Base-by-base conservation (phyloP, 1,140 invertebrate species). In the Micrasema minimum region DNA sequence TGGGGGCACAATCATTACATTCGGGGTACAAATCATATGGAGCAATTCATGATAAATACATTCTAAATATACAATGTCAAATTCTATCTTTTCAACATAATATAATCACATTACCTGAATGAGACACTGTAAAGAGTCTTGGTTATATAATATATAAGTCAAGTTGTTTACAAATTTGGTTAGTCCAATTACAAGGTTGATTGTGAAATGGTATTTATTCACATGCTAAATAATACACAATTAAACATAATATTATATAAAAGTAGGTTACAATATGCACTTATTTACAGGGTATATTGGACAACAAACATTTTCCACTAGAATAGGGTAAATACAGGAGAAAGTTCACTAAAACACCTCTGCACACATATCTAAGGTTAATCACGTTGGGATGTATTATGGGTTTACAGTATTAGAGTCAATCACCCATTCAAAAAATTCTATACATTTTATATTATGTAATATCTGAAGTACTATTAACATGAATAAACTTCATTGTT, bases 211-310 rank as follows among this genome's bases (percentile, higher is more conserved):
- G 46, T 45, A 71, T 74, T 70, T 72, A 71, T 71, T 71, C 46
- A 61, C 73, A 69, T 66, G 73, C 69, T 72, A 69, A 71, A 69
- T 72, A 71, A 69, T 72, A 70, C 71, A 75, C 50, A 62, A 41
- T 50, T 46, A 66, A 64, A 67, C 67, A 70, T 43, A 72, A 66
- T 51, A n/a, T n/a, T n/a, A n/a, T 55, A 61, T 43, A 43, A 41
- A 67, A 38, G 62, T 69, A 75, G 69, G 53, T 71, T 70, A 74
- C 68, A 74, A 70, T 64, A 71, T 71, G 66, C 61, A 66, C 64
- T 64, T 68, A 74, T 74, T 14, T 70, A 64, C 51, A 71, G 45
- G 66, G 62, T 31, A 51, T 51, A 69, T 7, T 69, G 61, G 50
- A 69, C 67, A 51, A 69, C 66, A 69, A 67, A 57, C 67, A 69